Evolutionary conservation across 2,113 vertebrate genomes (phyloP).

Genomic region (Prietella phreatophila): DNA sequence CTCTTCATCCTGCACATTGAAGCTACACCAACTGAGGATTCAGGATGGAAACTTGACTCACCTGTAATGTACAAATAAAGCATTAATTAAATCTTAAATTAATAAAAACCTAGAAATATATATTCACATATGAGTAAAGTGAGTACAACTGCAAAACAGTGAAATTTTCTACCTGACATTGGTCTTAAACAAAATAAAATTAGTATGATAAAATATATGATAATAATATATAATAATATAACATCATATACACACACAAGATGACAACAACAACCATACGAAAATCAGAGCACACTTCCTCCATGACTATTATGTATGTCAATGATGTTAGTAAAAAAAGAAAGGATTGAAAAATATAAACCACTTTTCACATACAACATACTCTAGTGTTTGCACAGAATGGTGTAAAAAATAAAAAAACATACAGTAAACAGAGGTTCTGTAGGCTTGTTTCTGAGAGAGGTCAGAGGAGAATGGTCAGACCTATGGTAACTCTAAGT

Average conservation of each 20-base stretch:
- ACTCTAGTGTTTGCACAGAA: too few species aligned
- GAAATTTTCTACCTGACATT: background rate
- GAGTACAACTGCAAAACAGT: background rate
- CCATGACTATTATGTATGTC: background rate
- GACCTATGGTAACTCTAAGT: background rate
- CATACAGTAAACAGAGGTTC: too few species aligned
- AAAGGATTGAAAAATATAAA: background rate
- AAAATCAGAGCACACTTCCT: background rate
- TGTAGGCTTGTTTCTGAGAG: too few species aligned
- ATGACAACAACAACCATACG: too few species aligned
- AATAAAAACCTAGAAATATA: background rate
- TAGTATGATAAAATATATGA: too few species aligned
- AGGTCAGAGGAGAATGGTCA: background rate
- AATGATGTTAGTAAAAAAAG: background rate
- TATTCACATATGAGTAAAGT: background rate
- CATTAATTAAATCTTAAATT: background rate
- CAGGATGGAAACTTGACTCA: background rate
- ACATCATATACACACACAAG: background rate
- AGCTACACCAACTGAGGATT: background rate
- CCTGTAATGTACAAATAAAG: background rate
- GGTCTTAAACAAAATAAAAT: background rate
- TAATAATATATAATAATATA: background rate
- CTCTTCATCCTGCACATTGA: background rate
- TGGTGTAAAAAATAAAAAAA: too few species aligned
- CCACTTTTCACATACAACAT: too few species aligned